phyloP scores from a whole-genome alignment of 2,113 vertebrate genomes.

The Felis catus region F.catus_Fca126_mat1.0 CM031412.1:16599501-16600000 shows the following conservation, averaged over 20 bases:
- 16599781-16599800: neutral
- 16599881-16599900: neutral
- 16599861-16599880: neutral
- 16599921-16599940: neutral
- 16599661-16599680: neutral
- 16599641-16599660: neutral
- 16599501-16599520: neutral
- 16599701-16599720: neutral
- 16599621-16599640: neutral
- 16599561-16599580: neutral
- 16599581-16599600: neutral
- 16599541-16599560: neutral
- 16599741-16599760: neutral
- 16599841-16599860: neutral
- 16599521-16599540: neutral
- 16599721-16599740: neutral
- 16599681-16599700: neutral
- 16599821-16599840: neutral
- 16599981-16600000: neutral
- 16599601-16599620: neutral
- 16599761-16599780: conserved; percentile 27
- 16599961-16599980: neutral
- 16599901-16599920: no score
- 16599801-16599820: neutral
- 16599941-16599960: rapidly evolving